Evolutionary conservation across 2,797 vertebrate species (phyloP).

Genomic region (Melanotaenia maccullochi): DNA sequence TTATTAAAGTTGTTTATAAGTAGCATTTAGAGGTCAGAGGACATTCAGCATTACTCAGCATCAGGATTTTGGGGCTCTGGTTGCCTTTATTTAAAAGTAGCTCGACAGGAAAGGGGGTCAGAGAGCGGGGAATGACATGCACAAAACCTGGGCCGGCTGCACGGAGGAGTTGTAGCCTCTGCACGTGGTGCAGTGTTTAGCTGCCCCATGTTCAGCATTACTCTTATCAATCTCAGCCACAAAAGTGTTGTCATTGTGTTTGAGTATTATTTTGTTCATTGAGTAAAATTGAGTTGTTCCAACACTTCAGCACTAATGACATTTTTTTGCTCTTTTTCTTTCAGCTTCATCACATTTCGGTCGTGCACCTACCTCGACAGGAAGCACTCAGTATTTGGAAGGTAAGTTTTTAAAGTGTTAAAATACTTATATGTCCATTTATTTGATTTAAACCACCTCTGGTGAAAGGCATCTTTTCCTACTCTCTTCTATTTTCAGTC

Average conservation of each 20-base stretch:
- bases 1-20: not conserved
- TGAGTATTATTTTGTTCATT: no score
- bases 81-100: no score
- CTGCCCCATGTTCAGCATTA: no score
- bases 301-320: not conserved
- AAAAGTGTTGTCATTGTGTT: no score
- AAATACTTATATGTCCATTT: not conserved
- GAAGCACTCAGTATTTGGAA: constrained; percentile 95
- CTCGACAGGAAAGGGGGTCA: no score
- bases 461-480: no score
- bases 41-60: not conserved
- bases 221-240: no score
- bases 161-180: no score
- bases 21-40: not conserved
- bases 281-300: no score
- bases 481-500: not conserved
- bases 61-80: not conserved
- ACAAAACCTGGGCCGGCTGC: no score
- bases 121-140: no score
- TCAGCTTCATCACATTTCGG: constrained; percentile 96
- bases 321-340: constrained; percentile 4
- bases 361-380: constrained; percentile 95
- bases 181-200: no score
- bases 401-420: constrained; percentile 77
- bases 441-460: not conserved